These are phyloP conservation scores for Pseudopleuronectes americanus DNA, from an alignment of 2,797 vertebrate genomes.

Conservation along the genomic window DNA sequence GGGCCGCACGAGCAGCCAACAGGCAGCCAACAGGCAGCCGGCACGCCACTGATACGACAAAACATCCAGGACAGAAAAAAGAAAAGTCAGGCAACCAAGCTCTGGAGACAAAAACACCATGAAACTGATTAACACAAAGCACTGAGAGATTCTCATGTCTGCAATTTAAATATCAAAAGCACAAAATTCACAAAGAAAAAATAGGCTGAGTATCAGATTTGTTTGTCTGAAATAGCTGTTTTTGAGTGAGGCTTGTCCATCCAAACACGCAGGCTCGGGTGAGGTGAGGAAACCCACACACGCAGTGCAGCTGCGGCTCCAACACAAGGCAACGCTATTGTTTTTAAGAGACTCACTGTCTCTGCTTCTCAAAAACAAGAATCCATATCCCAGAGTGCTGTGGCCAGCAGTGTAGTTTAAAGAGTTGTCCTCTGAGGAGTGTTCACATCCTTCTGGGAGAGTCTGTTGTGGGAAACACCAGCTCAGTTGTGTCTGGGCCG, in stretches of 20 bases:
- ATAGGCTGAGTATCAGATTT: conserved; percentile 81
- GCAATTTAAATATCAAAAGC: conserved; percentile 89
- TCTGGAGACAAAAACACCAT: conserved; percentile 76
- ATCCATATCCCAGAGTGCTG: conserved; percentile 42
- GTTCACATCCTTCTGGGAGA: conserved; percentile 25
- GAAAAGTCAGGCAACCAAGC: conserved; percentile 52
- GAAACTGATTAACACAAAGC: conserved; percentile 85
- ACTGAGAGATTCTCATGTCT: conserved; percentile 74
- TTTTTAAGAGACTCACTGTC: conserved; percentile 13
- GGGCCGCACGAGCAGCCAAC: neutral
- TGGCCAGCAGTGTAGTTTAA: conserved; percentile 72
- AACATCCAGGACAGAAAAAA: conserved; percentile 43
- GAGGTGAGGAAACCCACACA: conserved; percentile 6
- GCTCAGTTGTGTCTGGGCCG: conserved; percentile 91
- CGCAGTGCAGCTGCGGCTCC: conserved; percentile 31
- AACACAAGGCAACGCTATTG: conserved; percentile 35
- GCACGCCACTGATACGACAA: conserved; percentile 22
- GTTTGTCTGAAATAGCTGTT: neutral
- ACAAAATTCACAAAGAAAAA: conserved; percentile 79
- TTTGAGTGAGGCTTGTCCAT: conserved; percentile 83
- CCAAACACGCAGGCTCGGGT: conserved; percentile 78
- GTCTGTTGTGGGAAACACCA: neutral
- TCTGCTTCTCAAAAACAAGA: conserved; percentile 25
- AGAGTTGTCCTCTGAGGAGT: conserved; percentile 36
- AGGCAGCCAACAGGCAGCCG: conserved; percentile 15